Conservation (phyloP, 2,888 invertebrate genomes). For the Bombyx huttoni region DNA sequence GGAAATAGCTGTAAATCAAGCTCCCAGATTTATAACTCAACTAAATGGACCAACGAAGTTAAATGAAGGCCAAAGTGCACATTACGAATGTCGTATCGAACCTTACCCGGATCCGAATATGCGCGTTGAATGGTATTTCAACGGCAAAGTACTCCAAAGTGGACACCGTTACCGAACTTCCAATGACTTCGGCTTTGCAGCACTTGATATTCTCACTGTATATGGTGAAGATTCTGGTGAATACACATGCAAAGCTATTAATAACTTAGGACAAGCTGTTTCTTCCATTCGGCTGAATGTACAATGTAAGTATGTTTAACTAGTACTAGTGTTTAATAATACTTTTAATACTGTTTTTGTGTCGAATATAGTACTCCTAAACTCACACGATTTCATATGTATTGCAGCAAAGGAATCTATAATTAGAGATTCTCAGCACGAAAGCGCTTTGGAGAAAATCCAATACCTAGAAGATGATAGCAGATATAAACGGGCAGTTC, state of each 20-base stretch:
- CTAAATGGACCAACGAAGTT: constrained; percentile 89
- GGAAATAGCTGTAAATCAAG: constrained; percentile 83
- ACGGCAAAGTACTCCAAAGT: constrained; percentile 88
- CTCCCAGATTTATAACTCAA: constrained; percentile 88
- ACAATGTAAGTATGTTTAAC: constrained; percentile 75
- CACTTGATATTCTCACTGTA: constrained; percentile 93
- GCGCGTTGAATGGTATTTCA: constrained; percentile 94
- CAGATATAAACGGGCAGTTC: constrained; percentile 78
- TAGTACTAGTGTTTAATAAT: too few species aligned
- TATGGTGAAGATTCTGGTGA: constrained; percentile 96
- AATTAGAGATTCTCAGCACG: constrained; percentile 92
- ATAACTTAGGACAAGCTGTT: constrained; percentile 85
- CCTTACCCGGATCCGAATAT: constrained; percentile 92
- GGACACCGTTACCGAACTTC: constrained; percentile 94
- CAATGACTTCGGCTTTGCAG: constrained; percentile 97
- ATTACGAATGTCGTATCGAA: constrained; percentile 93
- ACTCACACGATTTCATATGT: too few species aligned
- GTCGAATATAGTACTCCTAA: too few species aligned
- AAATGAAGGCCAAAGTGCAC: constrained; percentile 90
- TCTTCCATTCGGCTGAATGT: constrained; percentile 87
- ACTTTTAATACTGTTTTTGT: too few species aligned
- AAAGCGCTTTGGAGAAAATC: constrained; percentile 92
- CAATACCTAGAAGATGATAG: constrained; percentile 91
- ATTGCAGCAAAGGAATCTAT: constrained; percentile 83
- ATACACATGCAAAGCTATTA: constrained; percentile 90